Base-by-base conservation (phyloP, 2,797 vertebrate genomes). In the Buphagus erythrorhynchus region DNA sequence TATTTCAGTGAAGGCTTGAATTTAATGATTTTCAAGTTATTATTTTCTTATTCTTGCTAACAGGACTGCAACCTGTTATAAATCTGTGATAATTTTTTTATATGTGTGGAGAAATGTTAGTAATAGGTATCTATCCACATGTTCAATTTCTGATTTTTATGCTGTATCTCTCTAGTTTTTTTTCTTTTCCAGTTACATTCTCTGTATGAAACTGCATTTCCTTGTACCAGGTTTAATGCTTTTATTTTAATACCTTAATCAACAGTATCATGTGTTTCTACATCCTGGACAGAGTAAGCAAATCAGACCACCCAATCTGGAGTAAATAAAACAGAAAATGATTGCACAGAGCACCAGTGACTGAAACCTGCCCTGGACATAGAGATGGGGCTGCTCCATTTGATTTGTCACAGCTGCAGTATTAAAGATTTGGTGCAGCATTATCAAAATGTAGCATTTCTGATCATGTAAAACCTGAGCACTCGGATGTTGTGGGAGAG, bases 161-260 rank as follows among this genome's bases (percentile, higher is more conserved):
- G 15, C 43, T 59, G 9, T 71, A 88, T 94, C 76, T 94, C 66
- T 94, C 45, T 95, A 88, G 87, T 95, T 97, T 87, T 38, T 89
- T 94, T 97, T 94, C 74, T 73, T 14, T 93, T 96, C 85, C 59
- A 94, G 13, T 97, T 97, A 89, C 77, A 76, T 73, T 96, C 78
- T 94, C 83, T 91, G 33, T 94, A 68, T 86, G 86, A 84, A 74
- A 51, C 10, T 26, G 48, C 51, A 72, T 97, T 93, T 96, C 78
- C 86, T 95, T 95, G 95, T 58, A 74, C 93, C 80, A 91, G 59
- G 76, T 96, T 96, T 95, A 97, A 96, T 95, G 86, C 79, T 86
- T 94, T 96, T 94, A 86, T 92, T 97, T 97, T 96, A 97, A 96
- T 88, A 86, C 59, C 86, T 96, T 95, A 95, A 96, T 97, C 93